phyloP scores from a whole-genome alignment of 2,888 invertebrate species.

The Phortica okadai region DNA sequence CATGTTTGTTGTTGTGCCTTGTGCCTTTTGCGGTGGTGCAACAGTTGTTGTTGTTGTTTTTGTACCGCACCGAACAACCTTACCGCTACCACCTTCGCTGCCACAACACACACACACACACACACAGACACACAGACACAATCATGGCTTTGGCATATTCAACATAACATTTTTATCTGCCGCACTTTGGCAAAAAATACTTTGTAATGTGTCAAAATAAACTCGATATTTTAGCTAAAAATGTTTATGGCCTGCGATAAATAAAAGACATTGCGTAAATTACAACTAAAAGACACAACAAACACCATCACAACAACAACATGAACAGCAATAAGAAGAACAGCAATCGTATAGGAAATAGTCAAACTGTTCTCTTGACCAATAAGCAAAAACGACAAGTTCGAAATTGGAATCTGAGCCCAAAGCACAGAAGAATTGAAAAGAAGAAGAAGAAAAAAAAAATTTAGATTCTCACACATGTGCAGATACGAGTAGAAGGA shows the following conservation, averaged over 20 bases:
- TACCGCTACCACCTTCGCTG: conserved; percentile 36
- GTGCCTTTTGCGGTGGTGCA: too few relatives aligned
- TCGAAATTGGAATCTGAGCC: background rate
- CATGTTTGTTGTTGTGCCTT: too few relatives aligned
- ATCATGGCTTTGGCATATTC: conserved; percentile 15
- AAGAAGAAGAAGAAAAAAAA: background rate
- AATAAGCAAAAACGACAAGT: background rate
- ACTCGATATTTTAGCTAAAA: conserved; percentile 71
- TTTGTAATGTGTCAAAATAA: conserved; percentile 71
- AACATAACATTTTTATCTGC: conserved; percentile 52
- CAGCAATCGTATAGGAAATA: conserved; percentile 21
- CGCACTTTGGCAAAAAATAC: conserved; percentile 37
- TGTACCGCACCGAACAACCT: conserved; percentile 37
- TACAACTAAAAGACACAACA: conserved; percentile 54
- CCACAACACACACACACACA: background rate
- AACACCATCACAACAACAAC: conserved; percentile 2
- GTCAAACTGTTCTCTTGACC: background rate
- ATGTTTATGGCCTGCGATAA: conserved; percentile 68
- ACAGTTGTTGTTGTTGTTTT: too few relatives aligned
- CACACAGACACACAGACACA: conserved; percentile 13
- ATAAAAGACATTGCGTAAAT: conserved; percentile 69
- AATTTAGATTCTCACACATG: too few relatives aligned
- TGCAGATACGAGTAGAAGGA: too few relatives aligned
- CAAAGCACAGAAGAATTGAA: background rate
- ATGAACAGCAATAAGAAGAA: background rate